Conservation (phyloP, 2,888 invertebrate genomes). For the Tortricodes alternella region DNA sequence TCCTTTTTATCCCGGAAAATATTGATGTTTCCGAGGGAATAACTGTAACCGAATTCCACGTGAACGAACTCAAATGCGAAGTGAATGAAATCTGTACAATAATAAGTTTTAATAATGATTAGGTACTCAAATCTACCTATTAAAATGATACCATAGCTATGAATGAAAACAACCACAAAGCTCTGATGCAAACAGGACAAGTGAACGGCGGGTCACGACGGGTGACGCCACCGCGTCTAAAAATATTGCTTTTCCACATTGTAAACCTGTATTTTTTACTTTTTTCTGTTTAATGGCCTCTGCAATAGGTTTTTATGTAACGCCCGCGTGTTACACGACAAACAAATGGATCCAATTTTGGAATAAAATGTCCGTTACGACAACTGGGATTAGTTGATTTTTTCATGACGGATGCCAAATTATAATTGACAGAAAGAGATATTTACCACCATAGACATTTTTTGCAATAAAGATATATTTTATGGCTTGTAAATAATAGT, state of each 20-base stretch:
- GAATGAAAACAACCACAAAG: slow-evolving; percentile 23
- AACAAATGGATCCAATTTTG: slow-evolving; percentile 7
- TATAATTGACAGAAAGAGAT: not conserved
- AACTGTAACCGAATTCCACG: no score
- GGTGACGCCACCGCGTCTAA: slow-evolving; percentile 24
- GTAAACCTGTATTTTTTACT: slow-evolving; percentile 9
- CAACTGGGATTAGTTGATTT: not conserved
- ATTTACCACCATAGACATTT: not conserved
- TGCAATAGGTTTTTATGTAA: slow-evolving; percentile 11
- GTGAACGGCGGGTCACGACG: slow-evolving; percentile 28
- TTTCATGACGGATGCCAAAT: not conserved
- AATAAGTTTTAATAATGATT: no score
- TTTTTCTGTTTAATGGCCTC: not conserved
- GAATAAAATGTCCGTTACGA: not conserved
- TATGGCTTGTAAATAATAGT: no score
- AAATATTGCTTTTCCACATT: slow-evolving; percentile 30
- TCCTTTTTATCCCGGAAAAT: no score
- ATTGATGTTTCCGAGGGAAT: no score
- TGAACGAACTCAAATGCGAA: no score
- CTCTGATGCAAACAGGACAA: slow-evolving; percentile 28
- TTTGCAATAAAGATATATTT: no score
- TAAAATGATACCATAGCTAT: not conserved
- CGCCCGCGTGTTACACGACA: not conserved
- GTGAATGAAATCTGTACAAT: no score
- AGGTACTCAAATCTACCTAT: not conserved